Evolutionary conservation across 1,140 invertebrate species (phyloP), one percentile per base, ranked within the genome.

Genomic region (Zaprionus taronus): DNA sequence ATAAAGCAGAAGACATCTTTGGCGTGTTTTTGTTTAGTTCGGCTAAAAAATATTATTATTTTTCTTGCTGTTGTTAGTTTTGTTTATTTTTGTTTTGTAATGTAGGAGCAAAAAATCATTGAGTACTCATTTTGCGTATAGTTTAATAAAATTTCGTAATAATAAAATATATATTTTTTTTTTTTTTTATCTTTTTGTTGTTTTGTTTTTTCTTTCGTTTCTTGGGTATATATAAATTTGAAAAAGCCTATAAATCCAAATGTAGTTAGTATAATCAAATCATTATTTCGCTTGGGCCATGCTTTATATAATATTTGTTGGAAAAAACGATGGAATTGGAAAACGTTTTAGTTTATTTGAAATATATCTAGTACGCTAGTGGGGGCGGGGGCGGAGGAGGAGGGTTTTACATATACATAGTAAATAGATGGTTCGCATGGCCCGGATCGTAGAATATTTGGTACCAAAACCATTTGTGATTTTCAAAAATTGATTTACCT

Each of bases 1-100:
- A 90, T 75, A 73, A 89, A 89, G 85, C 85, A 89, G 85, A 89
- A 89, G 85, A 89, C 85, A 90, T 89, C 85, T 89, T 89, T 89
- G 85, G 85, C 81, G 86, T 90, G 85, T 89, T 84, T 70, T 72
- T 77, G 63, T 76, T 55, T 81, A 79, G 81, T 81, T 81, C 67
- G 78, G 83, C 83, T 90, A 91, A 82, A 91, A 78, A 74, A 75
- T 74, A 62, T 62, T 56, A 17, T 66, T 63, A 22, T 26, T 53
- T 11, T 38, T 44, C 31, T 34, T 34, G 31, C 9, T 67, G 7
- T n/a, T 44, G 20, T 24, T 51, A 24, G 5, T 51, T 24, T 47
- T 47, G n/a, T 14, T 63, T 53, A 1, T 15, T 64, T 51, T 24
- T 61, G 41, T 41, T 17, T 26, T 66, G 65, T 71, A n/a, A 63